Base-by-base conservation (phyloP, 2,113 vertebrate genomes). In the Heterocephalus glaber region DNA sequence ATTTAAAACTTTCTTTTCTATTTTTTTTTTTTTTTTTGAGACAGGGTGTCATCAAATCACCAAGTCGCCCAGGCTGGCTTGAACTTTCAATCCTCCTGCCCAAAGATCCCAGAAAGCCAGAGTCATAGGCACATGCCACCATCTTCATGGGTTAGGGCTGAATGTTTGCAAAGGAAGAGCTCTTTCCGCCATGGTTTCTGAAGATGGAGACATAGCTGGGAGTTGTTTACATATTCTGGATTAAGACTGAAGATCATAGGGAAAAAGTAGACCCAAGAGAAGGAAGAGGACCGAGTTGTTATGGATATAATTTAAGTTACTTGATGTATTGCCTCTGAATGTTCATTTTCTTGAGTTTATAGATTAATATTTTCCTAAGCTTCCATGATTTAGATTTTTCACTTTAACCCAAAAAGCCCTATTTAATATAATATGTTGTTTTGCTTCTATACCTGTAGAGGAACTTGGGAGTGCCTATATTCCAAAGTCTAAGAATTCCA, bases 361-460 rank as follows among this genome's bases (percentile, higher is more conserved):
- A 89, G 17, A 89, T 91, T 87, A 63, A 52, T 87, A 17, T 54
- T 87, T 56, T 60, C 52, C 33, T 5, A 82, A 20, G 3, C 1
- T 16, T 19, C 16, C 0, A 35, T 28, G 2, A 44, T 2, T 94
- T 90, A 3, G 26, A 4, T 74, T 82, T 91, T 83, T 93, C 44
- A 91, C 41, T 77, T 86, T 7, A 72, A 47, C 28, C 9, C 56
- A 49, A 92, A 24, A 1, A 47, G 11, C 85, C 2, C 6, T 92
- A 74, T 41, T n/a, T 92, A 77, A 91, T 33, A 81, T 41, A 96
- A 89, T 84, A 19, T 82, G 5, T 90, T 81, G 5, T 58, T 85
- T 90, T 94, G 26, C 22, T 41, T 72, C 33, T 3, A 52, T 5
- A 52, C 33, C 13, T 3, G 1, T 24, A 66, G 11, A 86, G 16